Conservation (phyloP, 2,797 vertebrate genomes). For the Phalanger gymnotis region DNA sequence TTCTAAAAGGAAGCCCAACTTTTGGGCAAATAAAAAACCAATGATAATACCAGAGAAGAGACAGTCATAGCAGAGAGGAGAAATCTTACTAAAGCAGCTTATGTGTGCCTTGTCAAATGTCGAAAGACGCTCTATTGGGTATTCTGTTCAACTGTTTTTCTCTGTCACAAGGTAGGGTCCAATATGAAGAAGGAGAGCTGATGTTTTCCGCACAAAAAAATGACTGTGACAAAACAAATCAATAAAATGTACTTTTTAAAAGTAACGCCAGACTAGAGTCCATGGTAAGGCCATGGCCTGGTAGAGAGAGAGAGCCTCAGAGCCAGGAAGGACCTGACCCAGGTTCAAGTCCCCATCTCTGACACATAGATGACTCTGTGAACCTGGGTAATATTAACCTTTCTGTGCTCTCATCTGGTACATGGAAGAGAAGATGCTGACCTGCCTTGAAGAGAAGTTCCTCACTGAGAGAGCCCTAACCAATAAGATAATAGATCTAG, state of each 20-base stretch:
- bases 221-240: neutral
- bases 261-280: neutral
- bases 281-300: neutral
- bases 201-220: neutral
- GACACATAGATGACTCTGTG: neutral
- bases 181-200: neutral
- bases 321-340: neutral
- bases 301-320: neutral
- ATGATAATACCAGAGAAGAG: neutral
- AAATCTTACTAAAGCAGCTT: neutral
- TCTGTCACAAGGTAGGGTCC: neutral
- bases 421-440: neutral
- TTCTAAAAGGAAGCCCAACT: neutral
- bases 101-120: neutral
- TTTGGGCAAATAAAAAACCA: neutral
- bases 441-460: neutral
- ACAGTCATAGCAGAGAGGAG: neutral
- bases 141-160: neutral
- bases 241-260: neutral
- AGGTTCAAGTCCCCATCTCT: neutral
- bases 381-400: neutral
- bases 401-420: neutral
- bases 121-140: too few relatives aligned
- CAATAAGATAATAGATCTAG: neutral
- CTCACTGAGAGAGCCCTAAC: neutral